Evolutionary conservation across 2,888 invertebrate genomes (phyloP), one percentile per base, ranked within the genome.

Genomic region (Hemithea aestivaria): DNA sequence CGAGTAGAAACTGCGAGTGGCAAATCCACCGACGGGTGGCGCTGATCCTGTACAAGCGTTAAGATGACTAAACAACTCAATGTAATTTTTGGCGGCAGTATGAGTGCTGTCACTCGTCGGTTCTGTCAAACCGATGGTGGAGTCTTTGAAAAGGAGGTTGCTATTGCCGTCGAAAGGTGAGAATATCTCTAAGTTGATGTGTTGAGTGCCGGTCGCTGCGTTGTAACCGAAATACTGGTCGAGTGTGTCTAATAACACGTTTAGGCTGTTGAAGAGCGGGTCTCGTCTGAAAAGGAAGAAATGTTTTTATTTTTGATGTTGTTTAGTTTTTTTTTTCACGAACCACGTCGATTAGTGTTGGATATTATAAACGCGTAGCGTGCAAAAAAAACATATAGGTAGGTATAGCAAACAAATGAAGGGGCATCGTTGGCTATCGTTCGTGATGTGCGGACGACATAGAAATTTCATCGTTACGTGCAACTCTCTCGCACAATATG

Each of bases 91-190:
- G 0, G 91, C 89, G 0, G 83, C 73, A 32, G 66, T 69, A 10
- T 80, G 74, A 0, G 47, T 31, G 0, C 83, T 62, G 0, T 60
- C 54, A 0, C 62, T 63, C 0, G 80, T 63, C 0, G 83, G 77
- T 8, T 88, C 80, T 0, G 88, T 80, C 0, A 91, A 64, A 1
- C 90, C 90, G 0, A 88, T 80, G 0, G 90, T 90, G 0, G 90
- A 88, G 50, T 91, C 89, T 56, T 90, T 91, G 75, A 92, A 92
- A 0, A 93, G 66, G 4, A 92, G 68, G 60, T 92, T 77, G 16
- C 54, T 65, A 5, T 60, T 64, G 0, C 82, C 77, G 41, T 89
- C 85, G 66, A 91, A 91, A 0, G 83, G 70, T 0, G 90, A 89
- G 62, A 89, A 92, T 24, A 92, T 80, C 56, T 88, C 81, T 6